These are phyloP conservation scores for Chiroxiphia lanceolata DNA, from an alignment of 2,797 vertebrate species.

Conservation along the genomic window DNA sequence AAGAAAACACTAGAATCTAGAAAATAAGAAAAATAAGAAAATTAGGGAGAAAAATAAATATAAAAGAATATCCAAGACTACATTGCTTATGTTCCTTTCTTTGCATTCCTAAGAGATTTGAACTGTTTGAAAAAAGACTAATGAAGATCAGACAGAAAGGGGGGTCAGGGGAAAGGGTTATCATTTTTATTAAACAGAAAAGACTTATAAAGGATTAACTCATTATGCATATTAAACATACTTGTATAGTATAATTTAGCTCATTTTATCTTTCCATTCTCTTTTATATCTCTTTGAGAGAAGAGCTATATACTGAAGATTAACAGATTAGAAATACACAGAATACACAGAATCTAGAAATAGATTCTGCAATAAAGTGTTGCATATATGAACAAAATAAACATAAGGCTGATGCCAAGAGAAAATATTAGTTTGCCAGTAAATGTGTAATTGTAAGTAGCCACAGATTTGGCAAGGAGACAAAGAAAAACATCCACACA, in stretches of 20 bases:
- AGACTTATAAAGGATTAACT: neutral
- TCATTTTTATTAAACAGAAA: neutral
- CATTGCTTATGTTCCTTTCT: neutral
- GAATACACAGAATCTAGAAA: too few relatives aligned
- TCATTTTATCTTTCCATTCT: neutral
- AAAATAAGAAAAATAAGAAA: neutral
- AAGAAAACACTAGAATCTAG: neutral
- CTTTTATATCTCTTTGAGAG: neutral
- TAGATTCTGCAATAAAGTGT: slow-evolving; percentile 47
- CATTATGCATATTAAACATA: neutral
- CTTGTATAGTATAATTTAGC: neutral
- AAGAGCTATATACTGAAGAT: neutral
- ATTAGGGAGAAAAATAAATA: neutral
- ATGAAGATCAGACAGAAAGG: neutral
- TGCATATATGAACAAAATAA: slow-evolving; percentile 37
- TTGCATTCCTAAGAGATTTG: neutral
- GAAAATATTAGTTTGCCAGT: slow-evolving; percentile 69
- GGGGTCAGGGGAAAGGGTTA: neutral
- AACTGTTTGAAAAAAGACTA: neutral
- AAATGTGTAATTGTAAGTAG: slow-evolving; percentile 45
- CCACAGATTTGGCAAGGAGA: slow-evolving; percentile 51
- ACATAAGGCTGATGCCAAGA: slow-evolving; percentile 36
- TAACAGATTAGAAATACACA: slow-evolving; percentile 63
- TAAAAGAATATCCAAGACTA: neutral
- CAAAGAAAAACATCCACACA: slow-evolving; percentile 23